A percentile compares a stretch with the other conserved stretches of the same genome.
phyloP scores from a whole-genome alignment of 2,797 vertebrate species.

The Phrynocephalus vlangalii region DNA sequence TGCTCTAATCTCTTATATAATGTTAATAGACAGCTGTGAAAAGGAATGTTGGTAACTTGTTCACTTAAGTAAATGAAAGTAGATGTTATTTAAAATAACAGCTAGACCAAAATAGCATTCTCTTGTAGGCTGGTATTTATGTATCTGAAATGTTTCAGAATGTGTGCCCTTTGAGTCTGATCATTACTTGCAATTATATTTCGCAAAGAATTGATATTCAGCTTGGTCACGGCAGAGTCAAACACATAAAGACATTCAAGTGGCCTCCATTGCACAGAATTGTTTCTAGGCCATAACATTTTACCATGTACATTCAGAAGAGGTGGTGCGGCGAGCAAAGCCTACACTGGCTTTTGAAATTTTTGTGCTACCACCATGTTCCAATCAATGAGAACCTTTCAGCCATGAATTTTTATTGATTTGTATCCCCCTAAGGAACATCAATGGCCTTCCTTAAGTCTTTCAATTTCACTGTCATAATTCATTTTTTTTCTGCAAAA shows the following conservation, averaged over 20 bases:
- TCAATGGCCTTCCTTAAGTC: conserved; percentile 75
- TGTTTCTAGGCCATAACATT: conserved; percentile 74
- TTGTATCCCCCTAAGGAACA: conserved; percentile 72
- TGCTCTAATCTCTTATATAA: too few species aligned
- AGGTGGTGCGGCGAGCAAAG: conserved; percentile 73
- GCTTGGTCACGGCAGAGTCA: conserved; percentile 59
- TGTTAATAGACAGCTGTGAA: background rate
- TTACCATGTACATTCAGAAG: conserved; percentile 74
- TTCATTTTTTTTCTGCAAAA: conserved; percentile 67
- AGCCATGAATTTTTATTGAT: conserved; percentile 89
- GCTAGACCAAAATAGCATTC: conserved; percentile 40
- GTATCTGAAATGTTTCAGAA: conserved; percentile 10
- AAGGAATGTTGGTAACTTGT: background rate
- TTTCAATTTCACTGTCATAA: conserved; percentile 73
- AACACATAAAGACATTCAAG: conserved; percentile 67
- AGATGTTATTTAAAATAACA: conserved; percentile 37
- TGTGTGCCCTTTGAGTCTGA: conserved; percentile 19
- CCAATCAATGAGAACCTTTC: conserved; percentile 89
- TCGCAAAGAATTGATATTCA: conserved; percentile 51
- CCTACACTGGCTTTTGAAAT: conserved; percentile 76
- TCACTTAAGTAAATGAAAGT: conserved; percentile 8
- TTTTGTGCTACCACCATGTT: conserved; percentile 82
- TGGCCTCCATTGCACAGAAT: conserved; percentile 52
- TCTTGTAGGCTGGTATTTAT: background rate
- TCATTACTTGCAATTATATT: conserved; percentile 52